Base-by-base conservation (phyloP, 2,113 vertebrate genomes). In the Oreochromis aureus region DNA sequence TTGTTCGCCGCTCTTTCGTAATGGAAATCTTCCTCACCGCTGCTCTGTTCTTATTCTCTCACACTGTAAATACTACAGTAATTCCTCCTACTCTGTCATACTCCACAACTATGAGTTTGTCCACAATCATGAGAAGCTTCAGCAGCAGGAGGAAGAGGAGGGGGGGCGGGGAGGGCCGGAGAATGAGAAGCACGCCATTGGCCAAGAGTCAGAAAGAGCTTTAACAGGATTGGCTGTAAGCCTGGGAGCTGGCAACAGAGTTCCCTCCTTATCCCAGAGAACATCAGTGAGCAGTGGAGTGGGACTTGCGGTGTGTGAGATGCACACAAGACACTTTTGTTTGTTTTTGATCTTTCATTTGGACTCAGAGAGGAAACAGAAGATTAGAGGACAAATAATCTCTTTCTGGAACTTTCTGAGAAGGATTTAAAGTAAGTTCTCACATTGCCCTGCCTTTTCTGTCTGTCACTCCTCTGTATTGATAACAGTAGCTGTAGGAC, bases 361-460 rank as follows among this genome's bases (percentile, higher is more conserved):
- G 90, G 85, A 91, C 71, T 88, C 84, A 85, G 36, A 84, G 80
- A 91, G 76, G 88, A 81, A 85, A 79, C 76, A 76, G 63, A 73
- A 41, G 80, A 83, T 86, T 80, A n/a, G 78, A 71, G 84, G 88
- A 87, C 46, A 82, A 59, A 84, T 82, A 66, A 85, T 85, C 69
- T 80, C 80, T 92, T 80, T 89, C 85, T 83, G 89, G 89, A 90
- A 91, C 87, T 90, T 91, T 89, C 83, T 87, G 66, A 58, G 63
- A 85, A 93, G 87, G 79, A 83, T 53, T 90, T 13, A 90, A 93
- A 94, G 96, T 97, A 96, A 96, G 96, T 94, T 93, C n/a, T 73
- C 22, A 22, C 10, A 59, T 82, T 86, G 30, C 22, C 18, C 12
- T 82, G 10, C 58, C 81, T 85, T 87, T 83, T 6, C 46, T 87